phyloP scores from a whole-genome alignment of 2,797 vertebrate species.

The Enteromius paludinosus region DNA sequence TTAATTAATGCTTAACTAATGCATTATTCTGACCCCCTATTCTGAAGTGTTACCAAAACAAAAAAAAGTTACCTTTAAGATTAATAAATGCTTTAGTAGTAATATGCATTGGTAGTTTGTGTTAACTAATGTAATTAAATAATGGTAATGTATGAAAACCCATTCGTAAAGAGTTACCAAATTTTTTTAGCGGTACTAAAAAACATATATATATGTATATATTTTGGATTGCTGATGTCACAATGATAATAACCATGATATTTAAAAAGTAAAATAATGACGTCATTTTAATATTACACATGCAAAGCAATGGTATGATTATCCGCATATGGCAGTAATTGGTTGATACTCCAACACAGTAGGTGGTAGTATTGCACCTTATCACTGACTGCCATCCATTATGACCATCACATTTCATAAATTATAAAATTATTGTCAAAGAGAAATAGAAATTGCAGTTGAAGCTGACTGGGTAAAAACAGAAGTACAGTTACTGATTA shows the following conservation, averaged over 20 bases:
- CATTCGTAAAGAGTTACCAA: too few species aligned
- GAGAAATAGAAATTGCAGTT: background rate
- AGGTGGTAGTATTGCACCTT: background rate
- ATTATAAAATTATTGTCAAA: background rate
- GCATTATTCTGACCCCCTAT: too few species aligned
- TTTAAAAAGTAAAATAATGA: background rate
- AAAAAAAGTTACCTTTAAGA: background rate
- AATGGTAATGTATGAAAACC: too few species aligned
- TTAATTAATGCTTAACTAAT: too few species aligned
- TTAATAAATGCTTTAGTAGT: background rate
- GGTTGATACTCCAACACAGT: slow-evolving; percentile 3
- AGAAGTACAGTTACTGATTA: background rate
- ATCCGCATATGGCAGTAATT: background rate
- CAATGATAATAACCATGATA: background rate
- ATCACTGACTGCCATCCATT: background rate
- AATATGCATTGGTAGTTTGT: background rate
- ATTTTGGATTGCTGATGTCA: background rate
- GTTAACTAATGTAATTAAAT: too few species aligned
- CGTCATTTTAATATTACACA: background rate
- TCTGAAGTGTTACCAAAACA: too few species aligned
- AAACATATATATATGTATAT: background rate
- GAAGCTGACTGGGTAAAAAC: background rate
- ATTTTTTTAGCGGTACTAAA: too few species aligned
- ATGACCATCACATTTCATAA: too few species aligned
- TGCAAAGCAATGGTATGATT: background rate